Evolutionary conservation across 2,797 vertebrate genomes (phyloP), one percentile per base, ranked within the genome.

Genomic region (Artibeus jamaicensis): DNA sequence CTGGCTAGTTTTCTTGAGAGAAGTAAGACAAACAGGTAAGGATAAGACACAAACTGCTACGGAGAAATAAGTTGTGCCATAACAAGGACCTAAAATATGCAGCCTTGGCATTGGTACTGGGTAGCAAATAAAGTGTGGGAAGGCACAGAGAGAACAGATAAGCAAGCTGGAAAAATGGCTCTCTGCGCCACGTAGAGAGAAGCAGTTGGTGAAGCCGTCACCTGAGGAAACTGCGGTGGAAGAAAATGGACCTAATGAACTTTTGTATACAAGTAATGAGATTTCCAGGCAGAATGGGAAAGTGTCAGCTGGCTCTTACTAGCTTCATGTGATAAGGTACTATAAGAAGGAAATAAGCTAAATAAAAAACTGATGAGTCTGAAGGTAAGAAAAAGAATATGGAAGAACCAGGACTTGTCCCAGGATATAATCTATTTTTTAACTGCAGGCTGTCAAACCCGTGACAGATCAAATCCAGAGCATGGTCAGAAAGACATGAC

Each of bases 161-260:
- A 32, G 6, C 34, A 82, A 48, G 5, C n/a, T 42, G 39, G 39
- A 50, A 81, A 85, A 85, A 65, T 50, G 67, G 3, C 6, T 44
- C 6, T 14, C 11, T 3, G 0, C 22, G 12, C 26, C 29, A 50
- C 9, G 1, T 0, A 59, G 29, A 55, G 2, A 73, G 32, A 82
- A 50, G 6, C 22, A 84, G 5, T 9, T 50, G 76, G 34, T 24
- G 83, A 81, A 53, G 46, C 3, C 74, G 7, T 76, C 7, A 76
- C 16, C 59, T 67, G 48, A 55, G 48, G 50, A 62, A 65, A 83
- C 7, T 21, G 32, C 12, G 7, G 18, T 82, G 14, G 34, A 2
- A 87, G 55, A 59, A 73, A 53, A 91, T 19, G 4, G 11, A 83
- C 26, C 26, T 21, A 39, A 83, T 78, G 29, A 82, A 18, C 67